Conservation (phyloP, 2,888 invertebrate species). For the Lepidochrysops patricia region DNA sequence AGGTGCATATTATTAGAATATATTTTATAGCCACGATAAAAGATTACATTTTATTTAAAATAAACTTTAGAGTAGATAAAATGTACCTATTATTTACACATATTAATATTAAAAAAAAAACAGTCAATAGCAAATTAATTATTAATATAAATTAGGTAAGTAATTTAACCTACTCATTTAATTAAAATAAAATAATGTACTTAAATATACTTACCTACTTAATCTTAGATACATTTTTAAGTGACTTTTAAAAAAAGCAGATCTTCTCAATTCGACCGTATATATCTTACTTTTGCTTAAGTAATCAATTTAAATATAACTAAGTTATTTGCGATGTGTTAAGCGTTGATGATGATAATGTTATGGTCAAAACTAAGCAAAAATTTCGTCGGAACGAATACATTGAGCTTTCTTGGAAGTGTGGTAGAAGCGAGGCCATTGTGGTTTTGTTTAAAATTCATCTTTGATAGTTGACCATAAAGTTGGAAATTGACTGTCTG, state of each 20-base stretch:
- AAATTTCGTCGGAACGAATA: slow-evolving; percentile 42
- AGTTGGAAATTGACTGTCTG: slow-evolving; percentile 16
- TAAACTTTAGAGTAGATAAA: not conserved
- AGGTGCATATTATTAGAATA: not conserved
- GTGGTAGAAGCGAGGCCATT: slow-evolving; percentile 20
- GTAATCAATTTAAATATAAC: too few relatives aligned
- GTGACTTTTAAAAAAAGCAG: too few relatives aligned
- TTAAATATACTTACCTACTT: too few relatives aligned
- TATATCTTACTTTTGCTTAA: too few relatives aligned
- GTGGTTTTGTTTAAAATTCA: not conserved
- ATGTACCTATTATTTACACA: too few relatives aligned
- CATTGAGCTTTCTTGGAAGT: slow-evolving; percentile 24
- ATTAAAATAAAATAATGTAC: too few relatives aligned
- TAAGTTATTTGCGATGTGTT: not conserved
- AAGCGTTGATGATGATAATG: not conserved
- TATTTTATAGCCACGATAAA: not conserved
- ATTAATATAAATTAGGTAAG: too few relatives aligned
- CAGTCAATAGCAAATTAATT: too few relatives aligned
- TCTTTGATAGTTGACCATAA: slow-evolving; percentile 15
- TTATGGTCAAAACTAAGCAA: slow-evolving; percentile 32
- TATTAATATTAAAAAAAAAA: not conserved
- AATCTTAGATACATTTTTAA: too few relatives aligned
- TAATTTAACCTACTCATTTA: too few relatives aligned
- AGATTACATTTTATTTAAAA: not conserved
- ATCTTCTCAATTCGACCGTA: too few relatives aligned